A percentile compares a stretch with the other conserved stretches of the same genome.
Conservation (phyloP, 2,113 vertebrate species). For the Paradoxurus hermaphroditus region DNA sequence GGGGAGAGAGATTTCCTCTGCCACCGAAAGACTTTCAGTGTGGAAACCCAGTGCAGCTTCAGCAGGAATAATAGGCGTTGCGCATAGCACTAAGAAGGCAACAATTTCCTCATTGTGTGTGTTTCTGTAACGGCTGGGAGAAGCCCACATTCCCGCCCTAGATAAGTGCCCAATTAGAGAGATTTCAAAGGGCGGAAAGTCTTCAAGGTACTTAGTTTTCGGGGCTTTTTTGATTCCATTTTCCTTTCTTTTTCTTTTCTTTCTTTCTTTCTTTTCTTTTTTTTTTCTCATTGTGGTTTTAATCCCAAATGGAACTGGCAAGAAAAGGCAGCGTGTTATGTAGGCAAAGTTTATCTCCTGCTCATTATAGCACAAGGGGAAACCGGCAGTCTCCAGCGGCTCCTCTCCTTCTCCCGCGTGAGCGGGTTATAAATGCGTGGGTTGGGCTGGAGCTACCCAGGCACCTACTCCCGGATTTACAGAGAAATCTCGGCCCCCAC, state of each 20-base stretch:
- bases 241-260: background rate
- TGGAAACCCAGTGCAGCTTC: constrained; percentile 20
- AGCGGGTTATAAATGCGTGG: background rate
- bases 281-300: background rate
- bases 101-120: constrained; percentile 57
- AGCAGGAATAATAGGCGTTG: constrained; percentile 55
- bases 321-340: background rate
- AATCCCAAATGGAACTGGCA: constrained; percentile 35
- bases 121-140: constrained; percentile 31
- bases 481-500: background rate
- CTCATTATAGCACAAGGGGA: background rate
- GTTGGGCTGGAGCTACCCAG: background rate
- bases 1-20: background rate
- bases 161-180: constrained; percentile 73
- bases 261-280: too few species aligned
- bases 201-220: constrained; percentile 52
- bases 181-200: constrained; percentile 55
- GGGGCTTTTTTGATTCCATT: background rate
- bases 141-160: constrained; percentile 14
- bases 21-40: background rate
- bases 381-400: background rate
- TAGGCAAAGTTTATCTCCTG: constrained; percentile 25
- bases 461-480: background rate
- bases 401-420: background rate
- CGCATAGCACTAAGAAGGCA: constrained; percentile 41